Evolutionary conservation across 2,888 invertebrate genomes (phyloP).

Genomic region (Hyalella azteca): DNA sequence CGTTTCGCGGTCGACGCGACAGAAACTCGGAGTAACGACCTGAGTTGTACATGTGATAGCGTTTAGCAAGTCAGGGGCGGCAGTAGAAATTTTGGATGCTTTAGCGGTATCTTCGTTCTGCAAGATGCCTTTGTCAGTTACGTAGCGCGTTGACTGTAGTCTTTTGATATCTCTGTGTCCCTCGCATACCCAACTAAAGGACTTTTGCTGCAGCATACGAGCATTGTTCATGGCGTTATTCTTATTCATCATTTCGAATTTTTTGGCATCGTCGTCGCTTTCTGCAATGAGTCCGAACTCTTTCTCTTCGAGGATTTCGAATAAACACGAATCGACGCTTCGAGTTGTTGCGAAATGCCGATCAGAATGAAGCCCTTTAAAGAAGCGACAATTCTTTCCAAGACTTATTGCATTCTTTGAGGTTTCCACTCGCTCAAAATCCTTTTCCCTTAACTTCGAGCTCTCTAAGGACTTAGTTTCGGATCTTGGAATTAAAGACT

Average conservation of each 20-base stretch:
- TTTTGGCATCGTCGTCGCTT: not conserved
- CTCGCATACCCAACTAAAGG: slow-evolving; percentile 22
- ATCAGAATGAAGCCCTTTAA: not conserved
- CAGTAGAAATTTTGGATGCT: not conserved
- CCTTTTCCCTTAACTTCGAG: not conserved
- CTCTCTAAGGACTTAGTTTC: no score
- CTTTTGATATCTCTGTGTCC: no score
- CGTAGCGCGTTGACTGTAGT: no score
- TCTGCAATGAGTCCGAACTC: not conserved
- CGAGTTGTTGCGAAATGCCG: not conserved
- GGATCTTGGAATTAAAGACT: not conserved
- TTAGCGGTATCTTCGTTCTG: not conserved
- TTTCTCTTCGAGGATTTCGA: slow-evolving; percentile 21
- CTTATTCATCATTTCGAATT: not conserved
- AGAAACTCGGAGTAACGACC: no score
- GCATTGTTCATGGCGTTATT: not conserved
- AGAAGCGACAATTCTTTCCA: not conserved
- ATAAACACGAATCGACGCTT: slow-evolving; percentile 16
- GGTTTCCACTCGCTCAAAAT: not conserved
- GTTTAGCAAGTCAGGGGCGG: not conserved
- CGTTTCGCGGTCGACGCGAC: not conserved
- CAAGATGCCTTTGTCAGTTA: no score
- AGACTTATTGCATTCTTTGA: not conserved
- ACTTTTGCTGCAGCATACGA: slow-evolving; percentile 1
- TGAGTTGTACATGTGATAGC: no score